Evolutionary conservation across 2,888 invertebrate species (phyloP).

Genomic region (Unio delphinus): DNA sequence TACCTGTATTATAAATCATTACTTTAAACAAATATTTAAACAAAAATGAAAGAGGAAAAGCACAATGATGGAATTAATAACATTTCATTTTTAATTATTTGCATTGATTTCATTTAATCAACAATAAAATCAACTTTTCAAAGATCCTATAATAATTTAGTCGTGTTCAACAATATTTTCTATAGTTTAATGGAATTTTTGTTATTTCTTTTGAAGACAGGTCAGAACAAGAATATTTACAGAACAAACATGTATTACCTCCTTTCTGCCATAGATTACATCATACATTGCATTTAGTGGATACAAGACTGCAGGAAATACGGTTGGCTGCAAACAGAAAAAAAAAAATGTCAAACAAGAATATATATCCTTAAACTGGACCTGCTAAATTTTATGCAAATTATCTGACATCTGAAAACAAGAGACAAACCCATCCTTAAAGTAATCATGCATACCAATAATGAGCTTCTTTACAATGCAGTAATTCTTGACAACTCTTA

Average conservation of each 20-base stretch:
- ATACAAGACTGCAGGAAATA: slow-evolving; percentile 59
- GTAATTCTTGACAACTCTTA: too few relatives aligned
- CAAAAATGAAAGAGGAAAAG: too few relatives aligned
- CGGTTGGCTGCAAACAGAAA: slow-evolving; percentile 48
- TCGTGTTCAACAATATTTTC: too few relatives aligned
- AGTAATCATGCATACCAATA: too few relatives aligned
- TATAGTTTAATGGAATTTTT: background rate
- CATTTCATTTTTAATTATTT: background rate
- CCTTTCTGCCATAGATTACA: slow-evolving; percentile 29
- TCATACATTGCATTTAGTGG: slow-evolving; percentile 58
- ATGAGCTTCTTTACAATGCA: too few relatives aligned
- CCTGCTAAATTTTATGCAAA: too few relatives aligned
- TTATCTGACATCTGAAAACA: too few relatives aligned
- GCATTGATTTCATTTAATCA: background rate
- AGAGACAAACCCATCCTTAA: too few relatives aligned
- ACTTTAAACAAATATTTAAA: too few relatives aligned
- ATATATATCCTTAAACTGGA: too few relatives aligned
- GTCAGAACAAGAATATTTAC: slow-evolving; percentile 1
- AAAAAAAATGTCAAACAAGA: background rate
- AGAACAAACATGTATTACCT: background rate
- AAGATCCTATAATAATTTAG: background rate
- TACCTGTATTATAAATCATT: too few relatives aligned
- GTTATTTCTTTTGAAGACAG: background rate
- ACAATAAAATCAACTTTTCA: background rate
- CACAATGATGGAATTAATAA: too few relatives aligned